phyloP scores from a whole-genome alignment of 2,113 vertebrate genomes.

The Myotis lucifugus region DNA sequence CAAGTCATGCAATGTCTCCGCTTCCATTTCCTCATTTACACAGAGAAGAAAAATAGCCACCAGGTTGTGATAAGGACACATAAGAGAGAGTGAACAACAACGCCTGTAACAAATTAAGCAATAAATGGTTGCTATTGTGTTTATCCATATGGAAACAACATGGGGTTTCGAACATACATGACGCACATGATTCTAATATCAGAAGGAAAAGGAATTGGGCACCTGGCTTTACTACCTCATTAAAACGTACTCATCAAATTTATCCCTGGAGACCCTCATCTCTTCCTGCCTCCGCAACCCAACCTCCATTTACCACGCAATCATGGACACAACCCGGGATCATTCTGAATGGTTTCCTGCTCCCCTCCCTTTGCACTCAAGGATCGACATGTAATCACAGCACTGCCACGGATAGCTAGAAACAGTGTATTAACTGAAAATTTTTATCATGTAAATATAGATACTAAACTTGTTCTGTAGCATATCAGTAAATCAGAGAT shows the following conservation, averaged over 20 bases:
- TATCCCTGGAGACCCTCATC: background rate
- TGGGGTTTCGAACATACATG: background rate
- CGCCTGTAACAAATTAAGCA: background rate
- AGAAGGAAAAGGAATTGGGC: background rate
- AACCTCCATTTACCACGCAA: background rate
- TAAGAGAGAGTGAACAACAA: background rate
- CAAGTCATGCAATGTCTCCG: background rate
- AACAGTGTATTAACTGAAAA: conserved; percentile 52
- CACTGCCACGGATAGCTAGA: conserved; percentile 11
- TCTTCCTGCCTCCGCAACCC: background rate
- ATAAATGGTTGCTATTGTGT: background rate
- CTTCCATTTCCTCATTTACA: conserved; percentile 8
- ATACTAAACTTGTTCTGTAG: conserved; percentile 62
- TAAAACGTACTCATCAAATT: background rate
- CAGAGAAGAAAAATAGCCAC: background rate
- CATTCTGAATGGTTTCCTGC: background rate
- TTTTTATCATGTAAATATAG: conserved; percentile 66
- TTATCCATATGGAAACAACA: background rate
- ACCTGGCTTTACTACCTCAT: background rate
- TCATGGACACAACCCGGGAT: background rate
- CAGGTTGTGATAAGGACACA: background rate
- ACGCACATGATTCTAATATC: background rate
- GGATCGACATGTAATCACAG: background rate
- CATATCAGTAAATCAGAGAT: conserved; percentile 63
- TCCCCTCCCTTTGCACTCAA: background rate